A percentile compares a stretch with the other conserved stretches of the same genome.
These are phyloP conservation scores for Montipora sp. DNA, from an alignment of 64 coral and sea anemone genomes.

Conservation along the genomic window DNA sequence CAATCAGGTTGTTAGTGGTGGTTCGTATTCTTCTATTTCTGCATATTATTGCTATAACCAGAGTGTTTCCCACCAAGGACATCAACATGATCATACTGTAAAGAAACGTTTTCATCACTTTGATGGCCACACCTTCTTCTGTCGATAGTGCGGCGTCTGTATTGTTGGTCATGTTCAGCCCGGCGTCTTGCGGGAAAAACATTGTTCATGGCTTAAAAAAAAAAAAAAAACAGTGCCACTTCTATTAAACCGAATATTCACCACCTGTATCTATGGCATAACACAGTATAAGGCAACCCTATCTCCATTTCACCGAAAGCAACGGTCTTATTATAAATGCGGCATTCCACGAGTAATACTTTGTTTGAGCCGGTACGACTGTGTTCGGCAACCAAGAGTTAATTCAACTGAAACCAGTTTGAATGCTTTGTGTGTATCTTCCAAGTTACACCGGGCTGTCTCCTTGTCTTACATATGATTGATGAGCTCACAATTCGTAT, in stretches of 20 bases:
- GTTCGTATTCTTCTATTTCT: constrained; percentile 60
- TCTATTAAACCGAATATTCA: background rate
- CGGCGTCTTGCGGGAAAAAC: background rate
- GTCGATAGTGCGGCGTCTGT: background rate
- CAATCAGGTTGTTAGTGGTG: constrained; percentile 74
- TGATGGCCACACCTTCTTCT: background rate
- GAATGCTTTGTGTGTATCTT: background rate
- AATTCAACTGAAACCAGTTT: background rate
- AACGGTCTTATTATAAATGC: background rate
- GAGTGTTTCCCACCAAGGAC: constrained; percentile 53
- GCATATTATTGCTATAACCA: constrained; percentile 62
- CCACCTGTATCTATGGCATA: background rate
- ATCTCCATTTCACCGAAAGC: background rate
- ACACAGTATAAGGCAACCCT: background rate
- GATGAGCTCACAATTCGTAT: constrained; percentile 5
- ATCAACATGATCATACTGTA: constrained; percentile 67
- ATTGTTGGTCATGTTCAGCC: background rate
- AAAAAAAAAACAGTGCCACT: background rate
- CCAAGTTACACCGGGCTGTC: background rate
- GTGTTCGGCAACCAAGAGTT: background rate
- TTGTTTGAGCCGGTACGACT: background rate
- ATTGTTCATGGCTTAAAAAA: background rate
- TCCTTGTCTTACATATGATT: constrained; percentile 25
- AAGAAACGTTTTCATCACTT: constrained; percentile 40
- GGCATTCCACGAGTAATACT: background rate